A percentile compares a stretch with the other conserved stretches of the same genome.
These are phyloP conservation scores for Amphipyra tragopoginis DNA, from an alignment of 2,888 invertebrate species.

Conservation along the genomic window DNA sequence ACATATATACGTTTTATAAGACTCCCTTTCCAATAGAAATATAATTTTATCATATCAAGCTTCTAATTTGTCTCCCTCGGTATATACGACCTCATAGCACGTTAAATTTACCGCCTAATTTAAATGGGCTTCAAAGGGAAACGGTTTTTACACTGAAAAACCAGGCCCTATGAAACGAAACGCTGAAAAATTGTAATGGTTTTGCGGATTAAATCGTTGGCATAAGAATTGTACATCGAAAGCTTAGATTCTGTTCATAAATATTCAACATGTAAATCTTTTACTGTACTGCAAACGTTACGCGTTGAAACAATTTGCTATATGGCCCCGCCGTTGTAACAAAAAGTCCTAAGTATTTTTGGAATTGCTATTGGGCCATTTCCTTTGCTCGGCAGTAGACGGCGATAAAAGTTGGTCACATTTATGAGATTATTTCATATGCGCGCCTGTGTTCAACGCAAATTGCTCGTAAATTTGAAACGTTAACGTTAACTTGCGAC, in stretches of 20 bases:
- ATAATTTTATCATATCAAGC: background rate
- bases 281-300: conserved; percentile 7
- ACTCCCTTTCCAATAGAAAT: conserved; percentile 1
- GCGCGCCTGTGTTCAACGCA: conserved; percentile 45
- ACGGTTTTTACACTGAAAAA: conserved; percentile 25
- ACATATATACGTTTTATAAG: too few species aligned
- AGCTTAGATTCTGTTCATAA: conserved; percentile 12
- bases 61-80: conserved; percentile 2
- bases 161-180: conserved; percentile 20
- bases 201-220: conserved; percentile 2
- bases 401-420: conserved; percentile 43
- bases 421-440: conserved; percentile 47
- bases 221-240: conserved; percentile 6
- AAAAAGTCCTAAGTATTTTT: conserved; percentile 26
- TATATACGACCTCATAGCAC: conserved; percentile 6
- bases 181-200: conserved; percentile 35
- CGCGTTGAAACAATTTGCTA: conserved; percentile 10
- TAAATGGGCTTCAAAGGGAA: conserved; percentile 22
- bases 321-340: conserved; percentile 2
- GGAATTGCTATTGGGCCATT: conserved; percentile 22
- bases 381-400: conserved; percentile 30
- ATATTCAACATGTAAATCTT: conserved; percentile 26
- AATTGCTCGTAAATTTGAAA: conserved; percentile 49
- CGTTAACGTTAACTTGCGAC: conserved; percentile 19
- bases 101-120: conserved; percentile 41